Conservation (phyloP, 2,113 vertebrate genomes). For the Lophura nycthemera region DNA sequence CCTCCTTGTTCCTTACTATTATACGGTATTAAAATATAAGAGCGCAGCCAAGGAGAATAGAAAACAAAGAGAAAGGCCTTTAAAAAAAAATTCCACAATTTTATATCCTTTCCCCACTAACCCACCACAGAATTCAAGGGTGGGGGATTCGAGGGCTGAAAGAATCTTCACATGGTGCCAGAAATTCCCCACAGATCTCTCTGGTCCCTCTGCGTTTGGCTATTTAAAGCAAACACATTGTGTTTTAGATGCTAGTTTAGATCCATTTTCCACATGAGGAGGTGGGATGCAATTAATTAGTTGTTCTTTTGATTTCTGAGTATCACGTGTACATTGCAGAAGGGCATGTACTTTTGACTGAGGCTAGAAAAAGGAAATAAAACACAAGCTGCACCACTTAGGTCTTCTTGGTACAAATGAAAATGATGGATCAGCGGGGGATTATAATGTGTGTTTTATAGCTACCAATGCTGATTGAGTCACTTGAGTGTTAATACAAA, state of each 20-base stretch:
- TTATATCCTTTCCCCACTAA: slow-evolving; percentile 69
- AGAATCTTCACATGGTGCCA: slow-evolving; percentile 60
- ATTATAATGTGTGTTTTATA: slow-evolving; percentile 36
- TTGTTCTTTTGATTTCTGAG: slow-evolving; percentile 64
- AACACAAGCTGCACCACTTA: neutral
- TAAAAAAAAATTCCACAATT: slow-evolving; percentile 64
- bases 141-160: slow-evolving; percentile 60
- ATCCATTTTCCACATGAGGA: slow-evolving; percentile 63
- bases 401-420: slow-evolving; percentile 50
- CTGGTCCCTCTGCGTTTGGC: slow-evolving; percentile 40
- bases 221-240: slow-evolving; percentile 69
- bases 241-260: slow-evolving; percentile 50
- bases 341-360: slow-evolving; percentile 53
- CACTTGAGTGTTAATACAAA: slow-evolving; percentile 42
- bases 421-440: slow-evolving; percentile 47
- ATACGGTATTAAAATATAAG: slow-evolving; percentile 67
- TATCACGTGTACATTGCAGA: slow-evolving; percentile 35
- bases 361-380: slow-evolving; percentile 49
- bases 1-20: slow-evolving; percentile 72
- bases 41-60: slow-evolving; percentile 67
- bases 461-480: slow-evolving; percentile 48
- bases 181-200: slow-evolving; percentile 62
- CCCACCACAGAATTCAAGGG: slow-evolving; percentile 71
- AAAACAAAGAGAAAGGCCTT: slow-evolving; percentile 72
- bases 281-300: slow-evolving; percentile 71